Evolutionary conservation across 2,797 vertebrate species (phyloP).

Genomic region (Molothrus ater): DNA sequence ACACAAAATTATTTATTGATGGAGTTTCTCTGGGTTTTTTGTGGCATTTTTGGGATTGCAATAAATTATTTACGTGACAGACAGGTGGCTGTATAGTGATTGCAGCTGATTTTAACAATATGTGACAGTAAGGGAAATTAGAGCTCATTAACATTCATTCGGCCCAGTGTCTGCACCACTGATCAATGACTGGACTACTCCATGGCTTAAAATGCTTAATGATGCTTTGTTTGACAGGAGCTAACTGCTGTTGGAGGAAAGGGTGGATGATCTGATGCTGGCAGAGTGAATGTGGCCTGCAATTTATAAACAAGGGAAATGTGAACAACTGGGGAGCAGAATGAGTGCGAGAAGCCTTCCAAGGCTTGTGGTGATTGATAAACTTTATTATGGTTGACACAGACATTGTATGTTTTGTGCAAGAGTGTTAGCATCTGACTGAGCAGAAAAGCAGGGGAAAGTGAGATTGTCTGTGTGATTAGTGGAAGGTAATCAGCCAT

Average conservation of each 20-base stretch:
- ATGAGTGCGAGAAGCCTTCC: not conserved
- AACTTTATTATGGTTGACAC: not conserved
- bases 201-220: constrained; percentile 29
- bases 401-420: not conserved
- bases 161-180: constrained; percentile 6
- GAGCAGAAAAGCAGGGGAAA: constrained; percentile 34
- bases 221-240: constrained; percentile 35
- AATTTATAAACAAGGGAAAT: not conserved
- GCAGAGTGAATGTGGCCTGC: not conserved
- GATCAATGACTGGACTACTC: constrained; percentile 5
- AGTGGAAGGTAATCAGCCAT: constrained; percentile 51
- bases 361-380: constrained; percentile 39
- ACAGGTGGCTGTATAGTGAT: constrained; percentile 24
- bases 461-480: constrained; percentile 5
- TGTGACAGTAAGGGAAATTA: constrained; percentile 31
- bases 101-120: constrained; percentile 43
- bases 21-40: not conserved
- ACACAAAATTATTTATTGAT: not conserved
- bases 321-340: not conserved
- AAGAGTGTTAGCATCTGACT: not conserved
- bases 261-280: not conserved
- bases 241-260: constrained; percentile 11
- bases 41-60: not conserved
- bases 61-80: constrained; percentile 11
- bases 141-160: constrained; percentile 40